phyloP scores from a whole-genome alignment of 2,113 vertebrate genomes.

The Otocyon megalotis region DNA sequence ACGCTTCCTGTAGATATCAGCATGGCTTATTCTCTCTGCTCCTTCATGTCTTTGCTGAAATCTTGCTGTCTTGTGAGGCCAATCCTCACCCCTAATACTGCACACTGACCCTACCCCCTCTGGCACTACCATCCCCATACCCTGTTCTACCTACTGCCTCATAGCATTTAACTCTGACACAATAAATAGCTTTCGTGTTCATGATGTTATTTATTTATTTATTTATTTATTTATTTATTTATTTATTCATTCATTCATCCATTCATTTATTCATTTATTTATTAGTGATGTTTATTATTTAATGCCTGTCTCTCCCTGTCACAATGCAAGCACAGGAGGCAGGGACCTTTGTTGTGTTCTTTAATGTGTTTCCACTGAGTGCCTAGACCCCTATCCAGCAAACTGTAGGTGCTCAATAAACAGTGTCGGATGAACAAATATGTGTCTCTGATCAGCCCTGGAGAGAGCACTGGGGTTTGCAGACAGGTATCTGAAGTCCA shows the following conservation, averaged over 20 bases:
- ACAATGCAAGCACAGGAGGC: neutral
- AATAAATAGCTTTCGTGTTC: neutral
- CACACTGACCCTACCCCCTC: neutral
- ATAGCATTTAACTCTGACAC: neutral
- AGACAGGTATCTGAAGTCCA: neutral
- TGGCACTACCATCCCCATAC: neutral
- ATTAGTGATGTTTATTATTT: neutral
- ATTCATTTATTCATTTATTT: no score
- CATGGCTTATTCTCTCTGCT: neutral
- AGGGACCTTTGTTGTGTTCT: neutral
- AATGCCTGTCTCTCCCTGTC: neutral
- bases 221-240: no score
- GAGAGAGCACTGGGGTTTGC: neutral
- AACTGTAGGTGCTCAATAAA: neutral
- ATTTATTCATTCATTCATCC: no score
- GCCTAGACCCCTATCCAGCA: neutral
- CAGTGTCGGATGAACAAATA: neutral
- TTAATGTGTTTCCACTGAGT: neutral
- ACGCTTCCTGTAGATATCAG: neutral
- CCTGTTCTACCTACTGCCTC: neutral
- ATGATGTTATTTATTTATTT: neutral
- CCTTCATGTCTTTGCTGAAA: neutral
- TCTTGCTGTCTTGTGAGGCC: neutral
- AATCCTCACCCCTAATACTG: neutral
- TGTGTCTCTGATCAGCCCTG: neutral